These are phyloP conservation scores for Symphodus melops DNA, from an alignment of 2,113 vertebrate genomes.

Conservation along the genomic window DNA sequence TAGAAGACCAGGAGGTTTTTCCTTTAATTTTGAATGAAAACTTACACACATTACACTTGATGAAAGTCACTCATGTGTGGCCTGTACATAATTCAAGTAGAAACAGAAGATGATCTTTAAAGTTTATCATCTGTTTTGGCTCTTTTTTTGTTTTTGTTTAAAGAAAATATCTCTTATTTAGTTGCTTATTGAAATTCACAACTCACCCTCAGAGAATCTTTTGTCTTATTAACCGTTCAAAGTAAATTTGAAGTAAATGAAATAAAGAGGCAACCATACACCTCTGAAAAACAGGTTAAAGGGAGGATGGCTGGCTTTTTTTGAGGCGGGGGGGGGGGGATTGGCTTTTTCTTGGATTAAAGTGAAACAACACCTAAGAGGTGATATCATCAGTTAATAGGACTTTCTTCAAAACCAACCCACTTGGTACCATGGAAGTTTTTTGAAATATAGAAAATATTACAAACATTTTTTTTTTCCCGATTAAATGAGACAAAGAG, in stretches of 20 bases:
- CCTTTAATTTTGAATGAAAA: neutral
- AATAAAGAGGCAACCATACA: neutral
- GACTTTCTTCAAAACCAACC: neutral
- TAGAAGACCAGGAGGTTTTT: neutral
- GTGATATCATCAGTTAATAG: neutral
- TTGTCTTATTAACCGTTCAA: neutral
- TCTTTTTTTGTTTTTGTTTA: neutral
- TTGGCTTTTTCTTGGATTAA: no score
- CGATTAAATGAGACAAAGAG: neutral
- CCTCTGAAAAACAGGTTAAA: neutral
- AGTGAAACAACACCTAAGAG: neutral
- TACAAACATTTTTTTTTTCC: neutral
- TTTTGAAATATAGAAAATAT: neutral
- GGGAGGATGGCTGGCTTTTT: neutral
- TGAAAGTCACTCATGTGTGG: neutral
- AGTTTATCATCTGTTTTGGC: neutral
- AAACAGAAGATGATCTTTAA: neutral
- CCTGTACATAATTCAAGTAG: neutral
- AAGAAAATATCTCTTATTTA: conserved; percentile 4
- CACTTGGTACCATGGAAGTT: neutral
- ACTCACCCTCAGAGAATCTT: neutral
- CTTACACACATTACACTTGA: neutral
- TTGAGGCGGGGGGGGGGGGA: no score
- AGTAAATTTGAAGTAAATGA: neutral
- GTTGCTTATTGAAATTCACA: neutral